phyloP scores from a whole-genome alignment of 2,888 invertebrate species.

The Eupithecia inturbata region DNA sequence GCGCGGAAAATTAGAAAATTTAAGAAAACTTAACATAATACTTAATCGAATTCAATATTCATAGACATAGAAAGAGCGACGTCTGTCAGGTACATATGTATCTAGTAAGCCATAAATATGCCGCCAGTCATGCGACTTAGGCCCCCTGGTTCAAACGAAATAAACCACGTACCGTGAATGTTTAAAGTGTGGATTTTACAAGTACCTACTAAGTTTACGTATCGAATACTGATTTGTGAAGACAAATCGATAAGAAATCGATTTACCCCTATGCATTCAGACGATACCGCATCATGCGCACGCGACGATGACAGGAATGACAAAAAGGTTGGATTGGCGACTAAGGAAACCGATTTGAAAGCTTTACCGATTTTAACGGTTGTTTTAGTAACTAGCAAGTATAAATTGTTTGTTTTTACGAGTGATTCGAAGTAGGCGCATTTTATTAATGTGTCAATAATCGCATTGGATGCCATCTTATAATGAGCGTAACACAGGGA shows the following conservation, averaged over 20 bases:
- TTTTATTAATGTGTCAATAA: too few species aligned
- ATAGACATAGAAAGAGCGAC: too few species aligned
- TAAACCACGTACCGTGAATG: too few species aligned
- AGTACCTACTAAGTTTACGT: constrained; percentile 27
- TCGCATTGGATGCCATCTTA: too few species aligned
- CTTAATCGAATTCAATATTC: too few species aligned
- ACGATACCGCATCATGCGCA: constrained; percentile 31
- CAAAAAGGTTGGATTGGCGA: constrained; percentile 49
- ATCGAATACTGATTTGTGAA: constrained; percentile 36
- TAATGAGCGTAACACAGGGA: too few species aligned
- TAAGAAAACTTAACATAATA: too few species aligned
- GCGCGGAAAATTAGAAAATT: too few species aligned
- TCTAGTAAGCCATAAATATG: too few species aligned
- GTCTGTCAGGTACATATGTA: too few species aligned
- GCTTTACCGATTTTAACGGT: constrained; percentile 12
- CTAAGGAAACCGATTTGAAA: constrained; percentile 51
- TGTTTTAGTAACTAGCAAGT: neutral
- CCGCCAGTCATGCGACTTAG: too few species aligned
- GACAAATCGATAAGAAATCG: constrained; percentile 52
- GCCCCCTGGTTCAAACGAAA: too few species aligned
- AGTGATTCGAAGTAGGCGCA: neutral
- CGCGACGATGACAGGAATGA: constrained; percentile 50
- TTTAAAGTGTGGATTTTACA: constrained; percentile 41
- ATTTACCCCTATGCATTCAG: constrained; percentile 51
- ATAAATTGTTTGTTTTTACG: neutral